These are phyloP conservation scores for Eolophus roseicapilla DNA, from an alignment of 2,113 vertebrate genomes.

Conservation along the genomic window DNA sequence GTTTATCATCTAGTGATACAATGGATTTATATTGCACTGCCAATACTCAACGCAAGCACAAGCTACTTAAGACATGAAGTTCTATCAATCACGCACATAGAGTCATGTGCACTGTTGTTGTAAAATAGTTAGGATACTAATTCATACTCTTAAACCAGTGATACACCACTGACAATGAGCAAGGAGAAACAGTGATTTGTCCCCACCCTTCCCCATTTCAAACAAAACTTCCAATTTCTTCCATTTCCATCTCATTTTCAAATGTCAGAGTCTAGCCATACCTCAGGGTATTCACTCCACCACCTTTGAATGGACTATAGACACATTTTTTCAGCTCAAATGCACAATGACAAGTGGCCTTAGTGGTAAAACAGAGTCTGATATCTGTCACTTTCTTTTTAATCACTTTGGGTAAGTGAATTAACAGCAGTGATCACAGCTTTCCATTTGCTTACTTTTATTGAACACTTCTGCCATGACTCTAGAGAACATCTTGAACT, in stretches of 20 bases:
- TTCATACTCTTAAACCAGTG: neutral
- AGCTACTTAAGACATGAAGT: neutral
- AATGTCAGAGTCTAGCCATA: neutral
- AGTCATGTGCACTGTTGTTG: neutral
- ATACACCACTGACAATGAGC: accelerated
- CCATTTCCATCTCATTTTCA: neutral
- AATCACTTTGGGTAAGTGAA: neutral
- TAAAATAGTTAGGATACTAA: neutral
- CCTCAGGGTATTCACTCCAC: neutral
- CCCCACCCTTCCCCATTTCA: accelerated
- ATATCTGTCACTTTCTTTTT: neutral
- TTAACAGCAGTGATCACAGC: neutral
- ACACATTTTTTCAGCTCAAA: neutral
- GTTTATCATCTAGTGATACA: accelerated
- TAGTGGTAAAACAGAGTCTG: neutral
- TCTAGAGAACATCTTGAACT: neutral
- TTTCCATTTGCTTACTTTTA: neutral
- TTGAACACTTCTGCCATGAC: neutral
- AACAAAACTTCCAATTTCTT: neutral
- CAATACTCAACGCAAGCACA: neutral
- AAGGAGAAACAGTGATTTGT: neutral
- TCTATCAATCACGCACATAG: neutral
- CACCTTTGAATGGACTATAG: neutral
- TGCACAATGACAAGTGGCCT: neutral
- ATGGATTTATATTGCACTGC: neutral